phyloP scores from a whole-genome alignment of 1,140 invertebrate genomes.

The Chironomus tepperi region DNA sequence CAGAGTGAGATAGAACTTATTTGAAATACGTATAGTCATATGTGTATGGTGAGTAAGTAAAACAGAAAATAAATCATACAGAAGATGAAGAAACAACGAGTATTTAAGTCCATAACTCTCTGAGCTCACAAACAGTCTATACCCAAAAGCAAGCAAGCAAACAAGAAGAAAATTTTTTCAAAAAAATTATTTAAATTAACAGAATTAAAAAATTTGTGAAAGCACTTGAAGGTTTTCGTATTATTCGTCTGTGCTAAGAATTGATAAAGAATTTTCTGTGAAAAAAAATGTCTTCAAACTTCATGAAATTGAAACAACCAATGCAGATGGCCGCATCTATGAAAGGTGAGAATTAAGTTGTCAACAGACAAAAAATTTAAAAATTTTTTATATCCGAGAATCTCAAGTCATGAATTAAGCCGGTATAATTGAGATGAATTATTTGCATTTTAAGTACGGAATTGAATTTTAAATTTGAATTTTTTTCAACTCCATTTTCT shows the following conservation, averaged over 20 bases:
- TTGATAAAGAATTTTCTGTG: not conserved
- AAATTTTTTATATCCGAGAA: no score
- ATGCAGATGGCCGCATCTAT: not conserved
- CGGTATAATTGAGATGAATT: no score
- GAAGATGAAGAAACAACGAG: not conserved
- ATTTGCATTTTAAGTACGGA: no score
- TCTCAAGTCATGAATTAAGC: no score
- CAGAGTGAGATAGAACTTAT: not conserved
- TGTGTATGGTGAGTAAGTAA: not conserved
- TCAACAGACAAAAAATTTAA: no score
- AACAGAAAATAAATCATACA: not conserved
- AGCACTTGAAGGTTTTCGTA: not conserved
- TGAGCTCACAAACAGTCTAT: not conserved
- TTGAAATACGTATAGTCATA: not conserved
- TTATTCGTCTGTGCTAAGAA: not conserved
- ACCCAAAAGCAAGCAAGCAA: not conserved
- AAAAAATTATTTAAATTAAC: not conserved
- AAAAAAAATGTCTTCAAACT: not conserved
- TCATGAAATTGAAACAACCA: slow-evolving; percentile 13
- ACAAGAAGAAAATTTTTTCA: not conserved
- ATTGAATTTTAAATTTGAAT: no score
- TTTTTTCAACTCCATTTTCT: no score
- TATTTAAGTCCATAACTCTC: not conserved
- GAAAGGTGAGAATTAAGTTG: not conserved
- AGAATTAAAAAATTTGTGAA: not conserved